Base-by-base conservation (phyloP, 2,888 invertebrate species). In the Idaea aversata region DNA sequence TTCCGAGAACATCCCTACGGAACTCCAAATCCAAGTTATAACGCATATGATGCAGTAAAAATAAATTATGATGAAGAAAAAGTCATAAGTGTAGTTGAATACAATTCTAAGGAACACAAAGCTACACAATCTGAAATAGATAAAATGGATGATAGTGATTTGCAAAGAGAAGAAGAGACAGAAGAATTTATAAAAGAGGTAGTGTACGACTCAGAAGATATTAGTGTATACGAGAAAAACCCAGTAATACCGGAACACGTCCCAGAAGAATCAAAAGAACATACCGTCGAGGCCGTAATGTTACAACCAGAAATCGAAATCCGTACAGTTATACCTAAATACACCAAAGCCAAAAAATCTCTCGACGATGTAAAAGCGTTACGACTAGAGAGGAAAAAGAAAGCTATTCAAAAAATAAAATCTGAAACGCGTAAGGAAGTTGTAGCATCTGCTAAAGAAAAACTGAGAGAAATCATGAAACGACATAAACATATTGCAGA, bases 361-460 rank as follows among this genome's bases (percentile, higher is more conserved):
- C 69, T 87, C 5, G 88, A 88, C 25, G 88, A 91, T 7, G 62
- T 87, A 38, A 90, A 87, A 73, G 67, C 68, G 5, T 73, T 86
- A 34, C 83, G 90, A 76, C 82, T 85, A 74, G 90, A 91, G 71
- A 82, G 86, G 70, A 93, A 91, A 74, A 87, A 80, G 72, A 92
- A 86, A 79, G 90, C 91, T 3, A 89, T 91, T 66, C 87, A 82
- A 57, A 93, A 93, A 84, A 93, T 93, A 63, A 93, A 92, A 82
- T 81, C 85, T 0, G 92, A 93, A 83, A 91, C 92, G 25, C 86
- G 91, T 16, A 90, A 82, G 74, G 91, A 93, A 79, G 90, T 93
- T 35, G 87, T 91, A 2, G 92, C 91, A 15, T 93, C 93, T 58
- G 92, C 93, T 1, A 93, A 93, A 82, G 92, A 93, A 70, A 93